These are phyloP conservation scores for Pterois miles DNA, from an alignment of 2,797 vertebrate genomes.

Conservation along the genomic window DNA sequence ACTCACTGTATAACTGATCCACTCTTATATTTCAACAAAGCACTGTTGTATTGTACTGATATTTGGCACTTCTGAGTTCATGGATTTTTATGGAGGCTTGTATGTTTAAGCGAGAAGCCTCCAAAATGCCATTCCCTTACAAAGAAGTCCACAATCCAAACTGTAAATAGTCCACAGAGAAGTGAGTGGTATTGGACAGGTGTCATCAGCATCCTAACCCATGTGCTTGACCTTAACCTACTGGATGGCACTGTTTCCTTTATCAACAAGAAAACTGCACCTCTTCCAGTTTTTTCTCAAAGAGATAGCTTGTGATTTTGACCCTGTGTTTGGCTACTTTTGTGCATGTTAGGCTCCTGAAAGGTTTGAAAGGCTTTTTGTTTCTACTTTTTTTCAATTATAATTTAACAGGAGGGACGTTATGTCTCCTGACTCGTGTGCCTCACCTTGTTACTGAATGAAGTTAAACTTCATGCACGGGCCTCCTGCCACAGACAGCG, in stretches of 20 bases:
- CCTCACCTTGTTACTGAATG: conserved; percentile 62
- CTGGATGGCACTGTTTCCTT: conserved; percentile 20
- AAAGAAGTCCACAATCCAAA: conserved; percentile 31
- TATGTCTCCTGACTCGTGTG: conserved; percentile 57
- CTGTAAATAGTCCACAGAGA: conserved; percentile 69
- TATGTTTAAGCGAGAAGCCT: conserved; percentile 15
- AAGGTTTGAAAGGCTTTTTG: conserved; percentile 6
- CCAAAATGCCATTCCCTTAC: conserved; percentile 4
- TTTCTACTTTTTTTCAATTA: not conserved
- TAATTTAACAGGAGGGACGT: not conserved
- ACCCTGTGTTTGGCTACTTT: conserved; percentile 33
- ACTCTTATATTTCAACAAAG: conserved; percentile 53
- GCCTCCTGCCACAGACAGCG: conserved; percentile 20
- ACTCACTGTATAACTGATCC: conserved; percentile 67
- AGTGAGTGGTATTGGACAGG: not conserved
- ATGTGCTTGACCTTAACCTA: conserved; percentile 34
- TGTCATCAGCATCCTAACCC: conserved; percentile 16
- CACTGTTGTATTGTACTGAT: conserved; percentile 68
- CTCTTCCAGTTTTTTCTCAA: conserved; percentile 2
- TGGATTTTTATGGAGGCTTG: conserved; percentile 18
- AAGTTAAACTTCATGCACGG: conserved; percentile 27
- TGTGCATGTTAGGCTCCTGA: conserved; percentile 54
- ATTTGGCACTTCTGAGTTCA: conserved; percentile 28
- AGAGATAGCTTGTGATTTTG: conserved; percentile 35
- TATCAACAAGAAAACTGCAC: conserved; percentile 13